Percentiles rank a stretch among this genome's conserved stretches.
phyloP scores from a whole-genome alignment of 2,113 vertebrate species.

The Bos javanicus region DNA sequence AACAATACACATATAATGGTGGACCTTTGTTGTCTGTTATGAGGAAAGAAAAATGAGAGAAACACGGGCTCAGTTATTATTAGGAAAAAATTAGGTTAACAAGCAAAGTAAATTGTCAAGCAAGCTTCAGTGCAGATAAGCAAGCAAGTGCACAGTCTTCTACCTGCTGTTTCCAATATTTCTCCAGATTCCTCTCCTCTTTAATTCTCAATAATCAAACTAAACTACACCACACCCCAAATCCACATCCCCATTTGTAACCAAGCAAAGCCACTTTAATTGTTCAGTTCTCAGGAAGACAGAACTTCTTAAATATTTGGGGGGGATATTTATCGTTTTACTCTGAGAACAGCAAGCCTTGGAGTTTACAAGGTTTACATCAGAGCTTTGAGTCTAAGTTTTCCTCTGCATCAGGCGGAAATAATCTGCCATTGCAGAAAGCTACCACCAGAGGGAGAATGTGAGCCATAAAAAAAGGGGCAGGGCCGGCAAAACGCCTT shows the following conservation, averaged over 20 bases:
- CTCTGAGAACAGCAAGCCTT: not conserved
- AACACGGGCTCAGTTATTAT: not conserved
- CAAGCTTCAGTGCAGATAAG: not conserved
- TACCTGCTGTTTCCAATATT: not conserved
- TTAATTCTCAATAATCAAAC: not conserved
- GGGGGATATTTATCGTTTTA: not conserved
- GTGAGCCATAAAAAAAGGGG: not conserved
- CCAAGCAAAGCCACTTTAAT: not conserved
- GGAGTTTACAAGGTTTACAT: not conserved
- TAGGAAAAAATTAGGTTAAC: not conserved
- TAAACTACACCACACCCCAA: not conserved
- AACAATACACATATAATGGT: not conserved
- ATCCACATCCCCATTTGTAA: not conserved
- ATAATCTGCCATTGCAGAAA: not conserved
- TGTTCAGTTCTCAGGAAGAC: not conserved
- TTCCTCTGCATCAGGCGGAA: not conserved
- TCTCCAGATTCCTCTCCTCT: not conserved
- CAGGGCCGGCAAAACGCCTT: accelerated
- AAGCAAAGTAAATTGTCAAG: not conserved
- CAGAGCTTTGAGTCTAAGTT: not conserved
- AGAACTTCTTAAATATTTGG: not conserved
- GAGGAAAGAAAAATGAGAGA: not conserved
- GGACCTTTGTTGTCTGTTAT: not conserved
- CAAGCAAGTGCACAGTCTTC: not conserved
- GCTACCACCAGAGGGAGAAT: constrained; percentile 37